phyloP scores from a whole-genome alignment of 37 sponge, comb jelly and placozoan species.

The Cliona cf. orientalis region DNA sequence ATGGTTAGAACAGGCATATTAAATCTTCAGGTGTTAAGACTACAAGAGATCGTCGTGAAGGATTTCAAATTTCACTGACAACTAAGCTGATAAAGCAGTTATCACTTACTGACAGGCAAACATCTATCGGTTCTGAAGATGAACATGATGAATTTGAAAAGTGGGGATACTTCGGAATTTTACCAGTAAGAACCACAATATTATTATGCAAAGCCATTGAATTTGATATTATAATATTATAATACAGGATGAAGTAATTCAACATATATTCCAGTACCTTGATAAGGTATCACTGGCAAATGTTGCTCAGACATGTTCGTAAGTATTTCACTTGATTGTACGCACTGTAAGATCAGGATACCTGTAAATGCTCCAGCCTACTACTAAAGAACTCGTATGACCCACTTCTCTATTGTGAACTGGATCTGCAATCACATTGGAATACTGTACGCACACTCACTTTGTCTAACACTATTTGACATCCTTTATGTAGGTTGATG shows the following conservation, averaged over 20 bases:
- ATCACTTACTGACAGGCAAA: conserved; percentile 42
- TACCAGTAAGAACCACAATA: conserved; percentile 39
- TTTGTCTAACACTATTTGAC: too few relatives aligned
- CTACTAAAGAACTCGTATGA: conserved; percentile 70
- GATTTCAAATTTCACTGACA: conserved; percentile 42
- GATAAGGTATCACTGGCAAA: conserved; percentile 35
- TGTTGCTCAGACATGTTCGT: conserved; percentile 70
- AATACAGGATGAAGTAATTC: conserved; percentile 73
- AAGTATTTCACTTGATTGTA: too few relatives aligned
- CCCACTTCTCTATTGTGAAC: conserved; percentile 62
- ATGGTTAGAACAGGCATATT: too few relatives aligned
- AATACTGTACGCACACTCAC: conserved; percentile 58
- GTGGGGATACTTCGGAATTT: conserved; percentile 53
- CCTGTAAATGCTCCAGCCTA: conserved; percentile 30
- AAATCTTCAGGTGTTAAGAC: too few relatives aligned
- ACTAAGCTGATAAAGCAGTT: conserved; percentile 32
- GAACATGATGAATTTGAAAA: conserved; percentile 29
- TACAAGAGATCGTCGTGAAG: conserved; percentile 33
- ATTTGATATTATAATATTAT: not conserved
- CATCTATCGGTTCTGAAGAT: conserved; percentile 32
- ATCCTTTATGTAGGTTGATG: too few relatives aligned
- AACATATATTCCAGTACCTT: conserved; percentile 48
- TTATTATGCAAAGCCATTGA: not conserved
- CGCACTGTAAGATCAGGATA: too few relatives aligned
- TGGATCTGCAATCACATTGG: conserved; percentile 79